Percentiles rank a stretch among this genome's conserved stretches.
These are phyloP conservation scores for Melieria crassipennis DNA, from an alignment of 2,888 invertebrate genomes.

Conservation along the genomic window DNA sequence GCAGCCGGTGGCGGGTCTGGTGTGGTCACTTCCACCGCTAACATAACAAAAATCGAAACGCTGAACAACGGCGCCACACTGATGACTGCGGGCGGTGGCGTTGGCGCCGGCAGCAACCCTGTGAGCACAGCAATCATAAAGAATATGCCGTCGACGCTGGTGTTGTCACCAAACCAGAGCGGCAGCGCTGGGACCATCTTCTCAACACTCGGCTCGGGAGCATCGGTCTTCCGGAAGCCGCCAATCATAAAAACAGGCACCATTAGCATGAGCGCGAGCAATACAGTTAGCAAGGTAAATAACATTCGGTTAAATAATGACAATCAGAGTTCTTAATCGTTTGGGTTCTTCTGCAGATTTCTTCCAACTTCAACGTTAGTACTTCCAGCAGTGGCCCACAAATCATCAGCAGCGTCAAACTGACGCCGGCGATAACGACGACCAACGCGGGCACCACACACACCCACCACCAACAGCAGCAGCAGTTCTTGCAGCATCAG, in stretches of 20 bases:
- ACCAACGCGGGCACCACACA: constrained; percentile 19
- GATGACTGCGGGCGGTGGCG: constrained; percentile 30
- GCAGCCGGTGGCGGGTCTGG: not conserved
- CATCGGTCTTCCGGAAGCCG: constrained; percentile 49
- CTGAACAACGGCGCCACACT: constrained; percentile 42
- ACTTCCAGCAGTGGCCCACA: constrained; percentile 46
- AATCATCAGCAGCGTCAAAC: constrained; percentile 58
- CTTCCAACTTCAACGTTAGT: constrained; percentile 24
- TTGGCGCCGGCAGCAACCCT: constrained; percentile 20
- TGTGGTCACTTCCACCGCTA: constrained; percentile 3
- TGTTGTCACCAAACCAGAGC: constrained; percentile 39
- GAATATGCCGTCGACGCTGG: constrained; percentile 41
- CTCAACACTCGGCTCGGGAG: constrained; percentile 41
- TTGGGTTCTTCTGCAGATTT: constrained; percentile 7
- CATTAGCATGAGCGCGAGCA: constrained; percentile 29
- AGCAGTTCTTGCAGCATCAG: constrained; percentile 39
- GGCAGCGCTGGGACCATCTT: constrained; percentile 39
- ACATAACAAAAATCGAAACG: constrained; percentile 39
- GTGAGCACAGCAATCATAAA: constrained; percentile 39
- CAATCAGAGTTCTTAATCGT: not conserved
- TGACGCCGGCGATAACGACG: constrained; percentile 46
- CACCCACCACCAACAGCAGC: constrained; percentile 22
- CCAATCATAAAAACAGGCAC: constrained; percentile 46
- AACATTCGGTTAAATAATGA: not conserved
- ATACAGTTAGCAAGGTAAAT: constrained; percentile 28